These are phyloP conservation scores for Nyctibius bracteatus DNA, from an alignment of 2,113 vertebrate species.

Conservation along the genomic window DNA sequence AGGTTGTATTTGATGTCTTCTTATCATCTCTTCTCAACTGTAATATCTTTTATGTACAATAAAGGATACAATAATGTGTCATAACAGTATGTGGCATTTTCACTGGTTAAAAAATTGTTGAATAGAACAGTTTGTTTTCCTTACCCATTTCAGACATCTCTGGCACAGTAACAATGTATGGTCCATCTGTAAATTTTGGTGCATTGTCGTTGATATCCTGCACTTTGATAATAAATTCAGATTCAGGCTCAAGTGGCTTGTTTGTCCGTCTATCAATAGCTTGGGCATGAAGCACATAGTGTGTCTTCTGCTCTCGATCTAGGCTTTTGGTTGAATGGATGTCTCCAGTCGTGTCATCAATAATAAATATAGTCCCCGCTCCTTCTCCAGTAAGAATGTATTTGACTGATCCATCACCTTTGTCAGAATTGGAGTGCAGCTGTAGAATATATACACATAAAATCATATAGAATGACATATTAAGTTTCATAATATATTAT, in stretches of 20 bases:
- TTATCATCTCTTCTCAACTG: not conserved
- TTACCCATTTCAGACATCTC: conserved; percentile 99
- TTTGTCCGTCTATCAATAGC: conserved; percentile 92
- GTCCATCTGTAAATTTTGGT: conserved; percentile 93
- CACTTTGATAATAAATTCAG: conserved; percentile 98
- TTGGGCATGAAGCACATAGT: conserved; percentile 96
- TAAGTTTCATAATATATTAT: not conserved
- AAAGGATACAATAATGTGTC: not conserved
- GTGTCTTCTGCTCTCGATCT: conserved; percentile 92
- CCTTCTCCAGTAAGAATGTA: conserved; percentile 97
- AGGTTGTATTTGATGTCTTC: not conserved
- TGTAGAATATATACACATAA: conserved; percentile 69
- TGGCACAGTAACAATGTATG: conserved; percentile 89
- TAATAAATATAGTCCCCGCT: conserved; percentile 93
- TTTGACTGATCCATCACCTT: conserved; percentile 95
- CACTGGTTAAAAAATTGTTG: not conserved
- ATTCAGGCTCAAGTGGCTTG: conserved; percentile 93
- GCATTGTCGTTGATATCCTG: conserved; percentile 99
- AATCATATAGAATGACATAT: not conserved
- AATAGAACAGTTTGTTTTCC: conserved; percentile 19
- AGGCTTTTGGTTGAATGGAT: conserved; percentile 96
- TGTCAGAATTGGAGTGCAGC: conserved; percentile 98
- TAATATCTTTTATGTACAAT: not conserved
- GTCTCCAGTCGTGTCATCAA: conserved; percentile 94
- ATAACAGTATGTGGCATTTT: not conserved